Percentiles rank a stretch among this genome's conserved stretches.
phyloP scores from a whole-genome alignment of 1,140 invertebrate genomes.

The Dryas iulia region DNA sequence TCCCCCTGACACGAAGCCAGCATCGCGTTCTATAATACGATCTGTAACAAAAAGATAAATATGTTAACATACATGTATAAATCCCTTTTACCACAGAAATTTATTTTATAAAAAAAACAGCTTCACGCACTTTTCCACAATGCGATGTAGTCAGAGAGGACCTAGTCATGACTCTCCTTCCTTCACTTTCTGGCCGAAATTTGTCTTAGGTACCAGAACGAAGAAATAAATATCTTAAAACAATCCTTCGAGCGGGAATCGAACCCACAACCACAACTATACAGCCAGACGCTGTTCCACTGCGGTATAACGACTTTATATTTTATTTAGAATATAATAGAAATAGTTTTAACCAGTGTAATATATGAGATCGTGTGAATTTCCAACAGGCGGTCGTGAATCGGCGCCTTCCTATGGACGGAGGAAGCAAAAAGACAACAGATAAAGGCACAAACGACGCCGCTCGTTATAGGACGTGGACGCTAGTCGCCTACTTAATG shows the following conservation, averaged over 20 bases:
- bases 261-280: no score
- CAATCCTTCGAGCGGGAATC: no score
- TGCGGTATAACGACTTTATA: no score
- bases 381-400: slow-evolving; percentile 18
- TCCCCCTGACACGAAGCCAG: slow-evolving; percentile 86
- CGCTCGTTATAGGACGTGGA: slow-evolving; percentile 48
- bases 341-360: not conserved
- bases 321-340: not conserved
- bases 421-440: slow-evolving; percentile 48
- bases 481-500: slow-evolving; percentile 39
- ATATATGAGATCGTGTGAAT: slow-evolving; percentile 15
- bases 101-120: no score
- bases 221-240: no score
- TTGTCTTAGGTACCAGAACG: no score
- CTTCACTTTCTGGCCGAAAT: no score
- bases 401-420: slow-evolving; percentile 27
- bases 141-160: no score
- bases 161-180: no score
- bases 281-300: no score
- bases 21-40: slow-evolving; percentile 82
- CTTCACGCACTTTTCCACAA: no score
- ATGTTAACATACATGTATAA: not conserved
- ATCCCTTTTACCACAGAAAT: not conserved
- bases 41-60: slow-evolving; percentile 67
- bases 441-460: slow-evolving; percentile 48